phyloP scores from a whole-genome alignment of 2,113 vertebrate species.

The Eurystomus gularis region DNA sequence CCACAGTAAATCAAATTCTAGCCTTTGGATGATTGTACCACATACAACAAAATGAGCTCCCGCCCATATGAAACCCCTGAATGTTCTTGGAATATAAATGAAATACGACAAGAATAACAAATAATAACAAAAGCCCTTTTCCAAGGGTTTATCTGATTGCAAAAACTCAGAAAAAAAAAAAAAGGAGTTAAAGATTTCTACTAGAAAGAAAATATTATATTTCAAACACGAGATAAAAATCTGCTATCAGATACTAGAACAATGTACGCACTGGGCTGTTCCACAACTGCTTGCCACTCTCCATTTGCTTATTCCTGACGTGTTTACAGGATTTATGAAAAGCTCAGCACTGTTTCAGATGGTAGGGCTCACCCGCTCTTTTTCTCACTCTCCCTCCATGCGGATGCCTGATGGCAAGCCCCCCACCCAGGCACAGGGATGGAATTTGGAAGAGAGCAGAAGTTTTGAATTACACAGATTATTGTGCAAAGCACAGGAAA shows the following conservation, averaged over 20 bases:
- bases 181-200: neutral
- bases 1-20: neutral
- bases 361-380: neutral
- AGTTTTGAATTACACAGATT: slow-evolving; percentile 52
- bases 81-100: neutral
- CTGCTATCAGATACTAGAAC: neutral
- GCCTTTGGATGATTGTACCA: neutral
- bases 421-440: neutral
- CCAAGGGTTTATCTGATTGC: slow-evolving; percentile 13
- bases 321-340: neutral
- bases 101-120: slow-evolving; percentile 28
- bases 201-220: slow-evolving; percentile 11
- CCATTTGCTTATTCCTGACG: neutral
- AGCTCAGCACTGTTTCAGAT: neutral
- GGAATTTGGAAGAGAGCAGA: slow-evolving; percentile 22
- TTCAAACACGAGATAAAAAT: slow-evolving; percentile 25
- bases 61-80: neutral
- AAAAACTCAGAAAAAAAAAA: slow-evolving; percentile 3
- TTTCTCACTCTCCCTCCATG: neutral
- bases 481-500: slow-evolving; percentile 67
- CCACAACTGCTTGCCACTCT: neutral
- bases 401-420: neutral
- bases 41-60: neutral
- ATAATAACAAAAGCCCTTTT: slow-evolving; percentile 11
- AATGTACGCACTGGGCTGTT: neutral